phyloP scores from a whole-genome alignment of 2,113 vertebrate genomes.

The Mellivora capensis region DNA sequence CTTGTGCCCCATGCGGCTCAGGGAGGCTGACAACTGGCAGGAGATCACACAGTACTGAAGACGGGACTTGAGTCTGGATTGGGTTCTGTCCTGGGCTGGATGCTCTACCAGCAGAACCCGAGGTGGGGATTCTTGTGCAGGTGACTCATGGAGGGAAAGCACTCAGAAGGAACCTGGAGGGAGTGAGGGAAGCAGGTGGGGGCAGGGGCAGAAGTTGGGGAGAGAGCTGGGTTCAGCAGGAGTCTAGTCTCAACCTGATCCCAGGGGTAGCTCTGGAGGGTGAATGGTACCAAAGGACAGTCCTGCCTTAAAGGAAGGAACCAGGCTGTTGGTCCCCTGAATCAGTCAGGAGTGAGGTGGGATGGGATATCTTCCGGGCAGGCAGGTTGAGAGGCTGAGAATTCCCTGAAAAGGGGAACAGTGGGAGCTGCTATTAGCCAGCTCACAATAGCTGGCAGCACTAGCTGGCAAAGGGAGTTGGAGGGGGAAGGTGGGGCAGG shows the following conservation, averaged over 20 bases:
- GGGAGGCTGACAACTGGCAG: not conserved
- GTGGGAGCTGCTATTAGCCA: not conserved
- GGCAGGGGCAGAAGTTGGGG: not conserved
- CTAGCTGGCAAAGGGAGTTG: not conserved
- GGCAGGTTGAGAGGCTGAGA: not conserved
- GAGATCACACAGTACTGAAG: not conserved
- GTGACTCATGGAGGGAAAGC: not conserved
- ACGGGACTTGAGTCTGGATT: not conserved
- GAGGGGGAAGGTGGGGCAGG: accelerated
- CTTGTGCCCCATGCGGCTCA: not conserved
- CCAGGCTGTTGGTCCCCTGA: not conserved
- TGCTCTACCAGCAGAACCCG: not conserved
- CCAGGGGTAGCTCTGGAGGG: not conserved
- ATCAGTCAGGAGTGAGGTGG: not conserved
- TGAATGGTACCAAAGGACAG: not conserved
- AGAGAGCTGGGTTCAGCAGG: not conserved
- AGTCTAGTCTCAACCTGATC: not conserved
- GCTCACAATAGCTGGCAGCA: not conserved
- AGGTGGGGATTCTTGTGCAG: not conserved
- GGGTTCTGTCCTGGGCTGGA: not conserved
- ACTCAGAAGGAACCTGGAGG: not conserved
- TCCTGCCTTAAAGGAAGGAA: not conserved
- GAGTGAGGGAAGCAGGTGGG: not conserved
- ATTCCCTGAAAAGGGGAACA: not conserved
- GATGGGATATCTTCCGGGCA: not conserved